These are phyloP conservation scores for Lampris megalopsis DNA, from an alignment of 2,113 vertebrate genomes.

Conservation along the genomic window DNA sequence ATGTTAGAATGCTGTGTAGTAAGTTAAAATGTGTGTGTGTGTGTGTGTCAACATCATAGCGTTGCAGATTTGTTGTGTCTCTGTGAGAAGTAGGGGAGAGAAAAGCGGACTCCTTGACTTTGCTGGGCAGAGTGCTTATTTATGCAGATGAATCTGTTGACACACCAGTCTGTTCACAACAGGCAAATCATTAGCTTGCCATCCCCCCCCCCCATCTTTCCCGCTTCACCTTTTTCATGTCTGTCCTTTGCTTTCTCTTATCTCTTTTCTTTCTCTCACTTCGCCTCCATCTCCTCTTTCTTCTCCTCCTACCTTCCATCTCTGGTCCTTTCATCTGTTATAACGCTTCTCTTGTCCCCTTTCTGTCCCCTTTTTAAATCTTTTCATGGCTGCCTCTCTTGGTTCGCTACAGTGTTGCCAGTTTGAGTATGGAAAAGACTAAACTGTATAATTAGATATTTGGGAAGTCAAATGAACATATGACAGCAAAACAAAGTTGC, in stretches of 20 bases:
- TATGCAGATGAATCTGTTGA: slow-evolving; percentile 73
- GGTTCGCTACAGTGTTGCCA: slow-evolving; percentile 23
- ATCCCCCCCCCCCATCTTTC: slow-evolving; percentile 23
- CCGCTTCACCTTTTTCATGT: slow-evolving; percentile 24
- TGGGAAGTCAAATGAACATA: background rate
- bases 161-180: slow-evolving; percentile 62
- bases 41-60: slow-evolving; percentile 33
- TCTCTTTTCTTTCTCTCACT: slow-evolving; percentile 40
- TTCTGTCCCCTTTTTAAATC: slow-evolving; percentile 12
- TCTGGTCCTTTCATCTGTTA: slow-evolving; percentile 24
- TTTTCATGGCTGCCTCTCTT: slow-evolving; percentile 5
- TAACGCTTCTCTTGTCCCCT: background rate
- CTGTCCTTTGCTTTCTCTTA: background rate
- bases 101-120: slow-evolving; percentile 71
- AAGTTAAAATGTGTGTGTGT: slow-evolving; percentile 12
- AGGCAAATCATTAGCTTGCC: slow-evolving; percentile 53
- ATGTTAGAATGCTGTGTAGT: slow-evolving; percentile 31
- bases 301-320: slow-evolving; percentile 21
- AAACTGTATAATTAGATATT: background rate
- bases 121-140: slow-evolving; percentile 58
- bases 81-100: slow-evolving; percentile 2
- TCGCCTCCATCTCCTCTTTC: background rate
- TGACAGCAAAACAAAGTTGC: background rate
- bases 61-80: slow-evolving; percentile 11
- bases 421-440: background rate